phyloP scores from a whole-genome alignment of 2,888 invertebrate species.

The Hyles lineata region DNA sequence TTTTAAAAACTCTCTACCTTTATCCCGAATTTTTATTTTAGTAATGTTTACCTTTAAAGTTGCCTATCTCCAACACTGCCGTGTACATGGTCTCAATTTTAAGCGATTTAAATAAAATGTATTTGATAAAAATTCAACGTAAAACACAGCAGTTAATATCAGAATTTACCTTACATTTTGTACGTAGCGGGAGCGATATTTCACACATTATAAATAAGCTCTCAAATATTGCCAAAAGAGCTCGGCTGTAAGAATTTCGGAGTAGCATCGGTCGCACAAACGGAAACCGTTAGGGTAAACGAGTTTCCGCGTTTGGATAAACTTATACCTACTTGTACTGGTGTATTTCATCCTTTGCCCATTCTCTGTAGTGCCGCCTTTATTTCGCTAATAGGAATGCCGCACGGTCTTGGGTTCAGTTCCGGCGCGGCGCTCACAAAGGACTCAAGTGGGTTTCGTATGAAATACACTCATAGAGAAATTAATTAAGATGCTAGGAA shows the following conservation, averaged over 20 bases:
- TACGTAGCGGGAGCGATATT: not conserved
- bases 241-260: not conserved
- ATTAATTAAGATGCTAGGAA: not conserved
- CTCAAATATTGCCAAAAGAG: not conserved
- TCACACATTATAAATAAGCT: not conserved
- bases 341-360: slow-evolving; percentile 1
- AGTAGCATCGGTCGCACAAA: not conserved
- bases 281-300: slow-evolving; percentile 15
- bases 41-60: too few species aligned
- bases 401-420: slow-evolving; percentile 2
- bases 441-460: not conserved
- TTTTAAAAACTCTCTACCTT: not conserved
- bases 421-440: not conserved
- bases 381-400: slow-evolving; percentile 4
- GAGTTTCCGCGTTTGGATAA: slow-evolving; percentile 14
- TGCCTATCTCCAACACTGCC: too few species aligned
- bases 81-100: too few species aligned
- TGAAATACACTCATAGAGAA: not conserved
- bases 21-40: too few species aligned
- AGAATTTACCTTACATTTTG: slow-evolving; percentile 1
- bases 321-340: not conserved
- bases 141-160: not conserved
- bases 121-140: not conserved
- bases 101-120: too few species aligned
- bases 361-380: slow-evolving; percentile 1